These are phyloP conservation scores for Channa argus DNA, from an alignment of 2,113 vertebrate species.

Conservation along the genomic window DNA sequence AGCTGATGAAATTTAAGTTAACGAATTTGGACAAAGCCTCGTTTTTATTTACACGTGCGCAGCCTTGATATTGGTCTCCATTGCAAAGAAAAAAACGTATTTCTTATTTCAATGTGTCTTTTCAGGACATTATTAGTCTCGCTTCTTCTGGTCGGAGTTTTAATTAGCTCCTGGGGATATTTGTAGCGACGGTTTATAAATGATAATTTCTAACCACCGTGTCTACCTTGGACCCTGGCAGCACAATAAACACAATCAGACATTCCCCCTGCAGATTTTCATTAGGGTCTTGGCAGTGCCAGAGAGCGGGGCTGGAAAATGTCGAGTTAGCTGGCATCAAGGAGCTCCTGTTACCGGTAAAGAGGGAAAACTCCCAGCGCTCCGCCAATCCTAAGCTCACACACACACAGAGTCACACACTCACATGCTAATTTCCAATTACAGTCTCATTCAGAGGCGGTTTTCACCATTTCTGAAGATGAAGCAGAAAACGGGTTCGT, in stretches of 20 bases:
- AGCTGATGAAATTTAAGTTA: too few relatives aligned
- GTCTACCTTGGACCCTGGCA: constrained; percentile 44
- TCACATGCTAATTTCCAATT: constrained; percentile 49
- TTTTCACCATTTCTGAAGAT: constrained; percentile 19
- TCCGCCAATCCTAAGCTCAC: constrained; percentile 39
- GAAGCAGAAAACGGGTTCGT: constrained; percentile 1
- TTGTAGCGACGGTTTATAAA: constrained; percentile 63
- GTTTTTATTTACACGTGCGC: too few relatives aligned
- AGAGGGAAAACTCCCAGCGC: constrained; percentile 47
- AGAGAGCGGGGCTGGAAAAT: constrained; percentile 68
- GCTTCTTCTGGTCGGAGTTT: constrained; percentile 8
- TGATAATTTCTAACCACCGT: constrained; percentile 36
- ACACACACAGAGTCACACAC: constrained; percentile 24
- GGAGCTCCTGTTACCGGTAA: constrained; percentile 72
- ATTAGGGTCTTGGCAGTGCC: constrained; percentile 52
- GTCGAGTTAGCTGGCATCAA: constrained; percentile 70
- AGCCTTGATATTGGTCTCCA: too few relatives aligned
- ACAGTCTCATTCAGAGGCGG: constrained; percentile 27
- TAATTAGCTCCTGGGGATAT: constrained; percentile 54
- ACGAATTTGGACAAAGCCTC: too few relatives aligned
- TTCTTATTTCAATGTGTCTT: neutral
- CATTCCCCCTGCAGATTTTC: constrained; percentile 40
- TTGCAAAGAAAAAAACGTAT: too few relatives aligned
- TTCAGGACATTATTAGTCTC: neutral
- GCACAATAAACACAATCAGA: constrained; percentile 71